phyloP scores from a whole-genome alignment of 2,888 invertebrate species.

The Biston stratarius region DNA sequence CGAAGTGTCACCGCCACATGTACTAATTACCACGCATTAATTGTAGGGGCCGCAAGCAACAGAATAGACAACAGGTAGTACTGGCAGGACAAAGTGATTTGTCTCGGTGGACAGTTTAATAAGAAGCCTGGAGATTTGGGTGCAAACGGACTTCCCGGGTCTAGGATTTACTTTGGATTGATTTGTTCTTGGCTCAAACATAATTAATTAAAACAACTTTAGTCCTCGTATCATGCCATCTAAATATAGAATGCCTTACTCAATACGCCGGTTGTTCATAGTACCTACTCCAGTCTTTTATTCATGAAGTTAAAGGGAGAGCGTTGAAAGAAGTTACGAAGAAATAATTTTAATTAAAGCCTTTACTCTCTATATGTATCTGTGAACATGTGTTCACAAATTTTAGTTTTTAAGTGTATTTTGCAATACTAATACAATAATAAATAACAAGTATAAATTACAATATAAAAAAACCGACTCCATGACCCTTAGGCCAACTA shows the following conservation, averaged over 20 bases:
- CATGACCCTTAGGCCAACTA: no score
- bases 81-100: constrained; percentile 50
- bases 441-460: no score
- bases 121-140: constrained; percentile 41
- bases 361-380: no score
- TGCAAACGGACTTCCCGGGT: constrained; percentile 30
- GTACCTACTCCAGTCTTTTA: no score
- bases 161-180: constrained; percentile 20
- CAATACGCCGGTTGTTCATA: no score
- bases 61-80: constrained; percentile 19
- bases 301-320: no score
- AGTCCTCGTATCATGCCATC: not conserved
- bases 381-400: no score
- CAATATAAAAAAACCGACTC: no score
- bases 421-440: no score
- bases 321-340: no score
- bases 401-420: no score
- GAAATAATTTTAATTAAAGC: no score
- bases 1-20: constrained; percentile 65
- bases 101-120: constrained; percentile 57
- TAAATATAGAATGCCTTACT: not conserved
- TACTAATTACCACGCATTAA: constrained; percentile 68
- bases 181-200: constrained; percentile 8
- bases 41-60: constrained; percentile 54
- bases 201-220: constrained; percentile 6